A percentile compares a stretch with the other conserved stretches of the same genome.
phyloP scores from a whole-genome alignment of 30 jellyfish, hydroid and myxozoan genomes.

The Mastigias papua region DNA sequence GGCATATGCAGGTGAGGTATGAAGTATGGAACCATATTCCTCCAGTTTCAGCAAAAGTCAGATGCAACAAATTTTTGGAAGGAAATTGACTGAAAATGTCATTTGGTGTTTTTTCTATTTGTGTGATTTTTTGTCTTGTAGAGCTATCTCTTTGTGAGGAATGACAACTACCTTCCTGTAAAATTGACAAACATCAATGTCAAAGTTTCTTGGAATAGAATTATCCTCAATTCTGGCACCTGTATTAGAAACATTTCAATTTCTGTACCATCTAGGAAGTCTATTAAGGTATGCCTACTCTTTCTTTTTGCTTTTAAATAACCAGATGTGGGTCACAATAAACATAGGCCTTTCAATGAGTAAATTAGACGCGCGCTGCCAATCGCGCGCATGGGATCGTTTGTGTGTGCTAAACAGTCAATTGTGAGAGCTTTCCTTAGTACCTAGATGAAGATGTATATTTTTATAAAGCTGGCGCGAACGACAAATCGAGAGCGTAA shows the following conservation, averaged over 20 bases:
- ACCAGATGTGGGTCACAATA: no score
- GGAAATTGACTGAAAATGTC: not conserved
- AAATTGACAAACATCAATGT: slow-evolving; percentile 13
- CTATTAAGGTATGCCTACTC: slow-evolving; percentile 3
- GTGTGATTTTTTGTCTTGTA: not conserved
- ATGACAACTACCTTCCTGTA: slow-evolving; percentile 41
- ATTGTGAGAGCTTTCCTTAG: no score
- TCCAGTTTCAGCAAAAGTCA: not conserved
- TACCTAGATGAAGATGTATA: no score
- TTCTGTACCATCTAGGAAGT: slow-evolving; percentile 38
- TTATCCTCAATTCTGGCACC: slow-evolving; percentile 33
- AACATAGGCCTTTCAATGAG: no score
- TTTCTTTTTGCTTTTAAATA: no score
- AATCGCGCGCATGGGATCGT: no score
- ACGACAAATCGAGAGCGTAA: no score
- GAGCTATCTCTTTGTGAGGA: slow-evolving; percentile 22
- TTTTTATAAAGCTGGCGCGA: no score
- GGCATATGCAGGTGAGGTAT: not conserved
- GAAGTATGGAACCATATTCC: not conserved
- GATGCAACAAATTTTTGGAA: not conserved
- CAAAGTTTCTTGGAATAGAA: slow-evolving; percentile 43
- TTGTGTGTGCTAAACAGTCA: no score
- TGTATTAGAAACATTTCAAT: slow-evolving; percentile 29
- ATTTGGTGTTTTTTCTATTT: not conserved
- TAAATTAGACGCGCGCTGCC: no score